phyloP scores from a whole-genome alignment of 2,797 vertebrate species.

The Galago senegalensis region DNA sequence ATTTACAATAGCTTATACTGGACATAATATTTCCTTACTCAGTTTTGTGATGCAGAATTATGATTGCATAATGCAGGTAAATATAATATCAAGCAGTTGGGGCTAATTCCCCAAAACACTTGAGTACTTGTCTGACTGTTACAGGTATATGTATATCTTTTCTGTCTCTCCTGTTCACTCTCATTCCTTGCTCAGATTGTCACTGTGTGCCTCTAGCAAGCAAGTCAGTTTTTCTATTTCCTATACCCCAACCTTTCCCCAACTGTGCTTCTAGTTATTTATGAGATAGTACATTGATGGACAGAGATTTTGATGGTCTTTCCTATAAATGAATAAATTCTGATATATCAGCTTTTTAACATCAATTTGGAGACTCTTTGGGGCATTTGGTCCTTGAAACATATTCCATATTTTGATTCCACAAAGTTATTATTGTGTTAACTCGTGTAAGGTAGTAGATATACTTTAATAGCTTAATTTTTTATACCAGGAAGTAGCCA shows the following conservation, averaged over 20 bases:
- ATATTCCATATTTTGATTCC: background rate
- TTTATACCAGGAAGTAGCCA: slow-evolving; percentile 94
- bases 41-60: slow-evolving; percentile 30
- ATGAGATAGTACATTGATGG: background rate
- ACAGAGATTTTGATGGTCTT: background rate
- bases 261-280: background rate
- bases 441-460: slow-evolving; percentile 24
- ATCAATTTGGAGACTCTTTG: background rate
- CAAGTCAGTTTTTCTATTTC: background rate
- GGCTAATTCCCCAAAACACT: background rate
- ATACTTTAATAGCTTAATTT: slow-evolving; percentile 47
- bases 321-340: background rate
- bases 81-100: background rate
- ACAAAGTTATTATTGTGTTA: background rate
- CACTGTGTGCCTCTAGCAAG: background rate
- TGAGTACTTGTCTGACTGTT: slow-evolving; percentile 34
- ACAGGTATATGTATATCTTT: background rate
- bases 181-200: background rate
- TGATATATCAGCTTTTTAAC: background rate
- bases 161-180: background rate
- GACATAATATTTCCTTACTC: slow-evolving; percentile 6
- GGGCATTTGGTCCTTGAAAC: slow-evolving; percentile 31
- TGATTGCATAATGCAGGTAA: background rate
- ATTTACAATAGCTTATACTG: background rate
- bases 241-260: background rate